A percentile compares a stretch with the other conserved stretches of the same genome.
Evolutionary conservation across 2,888 invertebrate genomes (phyloP).

Genomic region (Drosophila infuscata): DNA sequence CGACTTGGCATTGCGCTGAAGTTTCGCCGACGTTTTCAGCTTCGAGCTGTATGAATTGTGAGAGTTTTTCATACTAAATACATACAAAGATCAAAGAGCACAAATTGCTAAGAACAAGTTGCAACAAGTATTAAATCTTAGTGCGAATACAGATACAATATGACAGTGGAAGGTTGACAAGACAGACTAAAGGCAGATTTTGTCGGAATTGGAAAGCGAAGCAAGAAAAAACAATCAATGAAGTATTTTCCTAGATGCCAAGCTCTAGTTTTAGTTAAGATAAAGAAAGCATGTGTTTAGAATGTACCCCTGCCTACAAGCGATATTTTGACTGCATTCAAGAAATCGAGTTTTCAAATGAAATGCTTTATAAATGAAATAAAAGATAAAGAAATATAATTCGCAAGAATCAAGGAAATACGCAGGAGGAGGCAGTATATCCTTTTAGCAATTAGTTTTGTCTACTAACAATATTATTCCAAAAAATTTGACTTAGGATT

Average conservation of each 20-base stretch:
- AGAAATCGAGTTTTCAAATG: background rate
- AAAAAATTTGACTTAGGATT: background rate
- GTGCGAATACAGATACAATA: background rate
- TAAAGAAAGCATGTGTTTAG: no score
- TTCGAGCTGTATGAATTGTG: slow-evolving; percentile 79
- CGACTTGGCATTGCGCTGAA: slow-evolving; percentile 80
- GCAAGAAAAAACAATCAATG: background rate
- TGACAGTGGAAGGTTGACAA: background rate
- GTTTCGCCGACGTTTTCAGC: slow-evolving; percentile 83
- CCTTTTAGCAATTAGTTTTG: background rate
- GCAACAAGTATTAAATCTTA: background rate
- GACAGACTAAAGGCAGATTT: background rate
- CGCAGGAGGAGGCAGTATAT: background rate
- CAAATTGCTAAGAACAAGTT: background rate
- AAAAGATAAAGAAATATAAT: no score
- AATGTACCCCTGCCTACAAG: background rate
- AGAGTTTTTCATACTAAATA: slow-evolving; percentile 14
- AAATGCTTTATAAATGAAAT: background rate
- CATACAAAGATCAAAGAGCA: slow-evolving; percentile 5
- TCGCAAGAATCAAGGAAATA: background rate
- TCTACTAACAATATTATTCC: background rate
- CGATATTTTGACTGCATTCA: background rate
- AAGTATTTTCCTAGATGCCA: background rate
- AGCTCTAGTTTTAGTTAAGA: background rate
- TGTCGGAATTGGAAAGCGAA: background rate